A percentile compares a stretch with the other conserved stretches of the same genome.
Conservation (phyloP, 2,113 vertebrate species). For the Raja brachyura region DNA sequence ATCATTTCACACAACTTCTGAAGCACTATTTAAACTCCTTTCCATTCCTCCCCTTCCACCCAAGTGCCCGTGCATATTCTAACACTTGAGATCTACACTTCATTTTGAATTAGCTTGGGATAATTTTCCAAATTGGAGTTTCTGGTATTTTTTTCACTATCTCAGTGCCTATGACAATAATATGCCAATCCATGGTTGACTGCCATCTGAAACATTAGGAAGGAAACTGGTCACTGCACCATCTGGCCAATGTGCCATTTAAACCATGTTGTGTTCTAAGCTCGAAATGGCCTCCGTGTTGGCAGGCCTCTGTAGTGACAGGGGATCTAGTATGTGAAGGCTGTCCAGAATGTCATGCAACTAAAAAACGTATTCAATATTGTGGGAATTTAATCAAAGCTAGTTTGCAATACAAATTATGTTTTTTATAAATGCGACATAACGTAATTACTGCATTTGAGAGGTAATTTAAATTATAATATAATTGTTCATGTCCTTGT, state of each 20-base stretch:
- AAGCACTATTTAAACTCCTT: background rate
- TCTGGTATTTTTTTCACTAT: background rate
- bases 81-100: background rate
- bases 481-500: background rate
- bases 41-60: background rate
- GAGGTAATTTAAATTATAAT: background rate
- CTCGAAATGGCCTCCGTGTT: background rate
- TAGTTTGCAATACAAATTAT: background rate
- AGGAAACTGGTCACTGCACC: background rate
- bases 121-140: background rate
- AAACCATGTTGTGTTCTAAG: no score
- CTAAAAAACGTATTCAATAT: background rate
- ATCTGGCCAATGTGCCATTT: background rate
- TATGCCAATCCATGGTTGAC: no score
- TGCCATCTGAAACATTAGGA: background rate
- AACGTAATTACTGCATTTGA: background rate
- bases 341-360: background rate
- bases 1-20: background rate
- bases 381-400: no score
- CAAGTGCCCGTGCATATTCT: background rate
- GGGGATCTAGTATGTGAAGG: background rate
- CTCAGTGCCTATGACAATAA: no score
- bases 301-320: background rate
- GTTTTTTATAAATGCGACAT: background rate
- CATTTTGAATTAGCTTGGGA: background rate